Evolutionary conservation across 1,140 invertebrate species (phyloP).

Genomic region (Caenorhabditis briggsae): DNA sequence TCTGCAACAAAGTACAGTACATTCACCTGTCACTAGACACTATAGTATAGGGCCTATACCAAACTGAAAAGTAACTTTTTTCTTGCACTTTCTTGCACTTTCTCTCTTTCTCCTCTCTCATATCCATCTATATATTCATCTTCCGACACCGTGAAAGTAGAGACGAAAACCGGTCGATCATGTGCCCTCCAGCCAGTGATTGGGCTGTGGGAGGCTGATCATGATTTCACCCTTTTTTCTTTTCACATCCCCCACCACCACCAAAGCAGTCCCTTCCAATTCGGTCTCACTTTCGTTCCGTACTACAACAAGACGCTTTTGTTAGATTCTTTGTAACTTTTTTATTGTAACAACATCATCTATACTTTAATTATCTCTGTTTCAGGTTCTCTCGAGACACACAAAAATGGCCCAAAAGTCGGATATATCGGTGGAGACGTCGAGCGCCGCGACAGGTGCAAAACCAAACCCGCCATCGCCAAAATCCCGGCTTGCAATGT

Average conservation of each 20-base stretch:
- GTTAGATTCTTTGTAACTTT: background rate
- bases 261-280: background rate
- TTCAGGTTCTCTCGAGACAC: conserved; percentile 27
- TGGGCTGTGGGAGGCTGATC: conserved; percentile 2
- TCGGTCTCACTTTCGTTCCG: conserved; percentile 45
- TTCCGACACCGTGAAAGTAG: background rate
- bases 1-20: too few relatives aligned
- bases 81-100: background rate
- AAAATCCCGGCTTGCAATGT: conserved; percentile 67
- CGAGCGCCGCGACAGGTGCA: background rate
- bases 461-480: conserved; percentile 60
- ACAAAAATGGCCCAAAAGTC: conserved; percentile 67
- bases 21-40: too few relatives aligned
- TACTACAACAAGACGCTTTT: background rate
- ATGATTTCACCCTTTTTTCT: conserved; percentile 4
- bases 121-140: background rate
- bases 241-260: conserved; percentile 8
- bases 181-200: background rate
- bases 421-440: conserved; percentile 54
- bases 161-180: conserved; percentile 48
- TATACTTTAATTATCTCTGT: background rate
- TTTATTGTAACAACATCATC: background rate
- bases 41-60: too few relatives aligned
- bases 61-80: background rate
- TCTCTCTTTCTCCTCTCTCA: background rate